These are phyloP conservation scores for Chaenogobius annularis DNA, from an alignment of 2,113 vertebrate genomes.

Conservation along the genomic window DNA sequence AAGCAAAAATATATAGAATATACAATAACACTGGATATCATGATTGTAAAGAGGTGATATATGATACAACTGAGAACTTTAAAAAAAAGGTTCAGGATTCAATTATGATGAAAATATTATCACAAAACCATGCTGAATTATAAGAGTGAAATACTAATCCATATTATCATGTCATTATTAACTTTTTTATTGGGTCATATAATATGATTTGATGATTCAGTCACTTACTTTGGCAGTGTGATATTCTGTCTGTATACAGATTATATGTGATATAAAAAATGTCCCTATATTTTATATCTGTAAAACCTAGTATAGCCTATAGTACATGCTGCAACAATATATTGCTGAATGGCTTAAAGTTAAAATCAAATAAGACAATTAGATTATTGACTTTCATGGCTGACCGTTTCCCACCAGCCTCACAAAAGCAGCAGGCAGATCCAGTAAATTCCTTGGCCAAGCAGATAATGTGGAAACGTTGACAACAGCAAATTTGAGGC, in stretches of 20 bases:
- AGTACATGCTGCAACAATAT: neutral
- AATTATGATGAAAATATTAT: too few relatives aligned
- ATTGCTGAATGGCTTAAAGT: constrained; percentile 1
- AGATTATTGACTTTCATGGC: constrained; percentile 55
- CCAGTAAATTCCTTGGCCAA: constrained; percentile 66
- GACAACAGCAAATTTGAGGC: constrained; percentile 69
- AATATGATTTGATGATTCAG: neutral
- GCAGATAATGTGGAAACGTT: constrained; percentile 74
- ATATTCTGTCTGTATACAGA: neutral
- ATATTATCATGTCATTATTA: neutral
- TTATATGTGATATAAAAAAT: too few relatives aligned
- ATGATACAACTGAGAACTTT: too few relatives aligned
- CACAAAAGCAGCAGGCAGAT: constrained; percentile 63
- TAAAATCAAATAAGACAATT: constrained; percentile 45
- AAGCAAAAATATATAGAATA: neutral
- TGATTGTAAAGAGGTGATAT: too few relatives aligned
- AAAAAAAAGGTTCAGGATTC: too few relatives aligned
- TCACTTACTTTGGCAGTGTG: neutral
- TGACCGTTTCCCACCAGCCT: constrained; percentile 45
- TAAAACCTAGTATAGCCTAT: neutral
- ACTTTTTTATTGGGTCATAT: neutral
- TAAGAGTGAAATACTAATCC: neutral
- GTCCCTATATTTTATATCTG: neutral
- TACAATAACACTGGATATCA: neutral
- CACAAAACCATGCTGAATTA: neutral